Percentiles rank a stretch among this genome's conserved stretches.
Conservation (phyloP, 2,888 invertebrate species). For the Tachina fera region DNA sequence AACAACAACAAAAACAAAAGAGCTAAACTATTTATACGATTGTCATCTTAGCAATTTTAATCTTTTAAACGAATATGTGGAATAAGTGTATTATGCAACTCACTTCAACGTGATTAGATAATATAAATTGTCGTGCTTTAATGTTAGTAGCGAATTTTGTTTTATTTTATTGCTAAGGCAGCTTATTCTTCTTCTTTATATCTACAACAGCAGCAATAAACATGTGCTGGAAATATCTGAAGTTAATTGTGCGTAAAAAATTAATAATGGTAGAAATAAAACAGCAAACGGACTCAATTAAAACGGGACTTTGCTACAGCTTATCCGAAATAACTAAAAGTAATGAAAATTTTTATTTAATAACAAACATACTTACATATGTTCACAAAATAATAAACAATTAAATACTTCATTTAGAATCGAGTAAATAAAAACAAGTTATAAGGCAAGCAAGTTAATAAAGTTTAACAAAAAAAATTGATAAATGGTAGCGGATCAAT, state of each 20-base stretch:
- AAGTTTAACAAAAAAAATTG: too few species aligned
- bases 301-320: conserved; percentile 27
- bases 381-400: too few species aligned
- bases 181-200: neutral
- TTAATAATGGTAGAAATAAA: conserved; percentile 25
- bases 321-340: conserved; percentile 9
- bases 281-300: conserved; percentile 51
- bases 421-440: too few species aligned
- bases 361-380: too few species aligned
- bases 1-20: neutral
- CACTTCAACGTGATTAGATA: conserved; percentile 55
- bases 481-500: too few species aligned
- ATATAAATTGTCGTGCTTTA: conserved; percentile 55
- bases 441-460: too few species aligned
- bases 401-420: too few species aligned
- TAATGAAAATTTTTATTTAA: neutral
- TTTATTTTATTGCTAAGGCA: conserved; percentile 1
- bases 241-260: conserved; percentile 24
- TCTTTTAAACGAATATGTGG: neutral
- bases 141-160: neutral
- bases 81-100: conserved; percentile 51
- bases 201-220: neutral
- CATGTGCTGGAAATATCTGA: neutral
- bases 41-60: conserved; percentile 52
- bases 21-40: conserved; percentile 16